Base-by-base conservation (phyloP, 2,888 invertebrate species). In the Diplolepis rosae region DNA sequence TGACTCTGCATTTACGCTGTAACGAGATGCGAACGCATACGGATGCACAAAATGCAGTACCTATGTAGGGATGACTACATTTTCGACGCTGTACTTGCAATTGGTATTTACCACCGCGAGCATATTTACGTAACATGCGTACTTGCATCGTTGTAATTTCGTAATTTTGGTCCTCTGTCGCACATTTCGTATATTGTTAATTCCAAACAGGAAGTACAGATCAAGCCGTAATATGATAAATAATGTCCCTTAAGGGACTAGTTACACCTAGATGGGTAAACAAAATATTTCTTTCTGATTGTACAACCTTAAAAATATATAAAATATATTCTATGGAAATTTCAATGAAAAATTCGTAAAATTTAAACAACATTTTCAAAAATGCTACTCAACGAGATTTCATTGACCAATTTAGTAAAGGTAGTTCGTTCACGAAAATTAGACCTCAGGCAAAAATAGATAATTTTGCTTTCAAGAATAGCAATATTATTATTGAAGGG, bases 1-100 rank as follows among this genome's bases (percentile, higher is more conserved):
- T 75, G 72, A 70, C 73, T 74, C 71, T 70, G 54, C 50, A 42
- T 74, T 77, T 78, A 79, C 73, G 74, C 65, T 70, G 70, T 73
- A 79, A 78, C 77, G 76, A 75, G 78, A 77, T 68, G 32, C 48
- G 48, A 48, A 48, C 22, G 48, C 48, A 48, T 11, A 9, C 4
- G 18, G 22, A 4, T 48, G 2, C 22, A 4, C 11, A 7, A n/a
- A n/a, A 11, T 48, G 48, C 48, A 11, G 9, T 22, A 48, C 22
- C 18, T 22, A 22, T 48, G 9, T 22, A 22, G 22, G 32, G 9
- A 51, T 69, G 66, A 67, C 54, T 71, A 48, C 54, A 68, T 54
- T 54, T 54, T 30, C 28, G 54, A 56, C 51, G 11, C 22, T 22
- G 48, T 11, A 22, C 22, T 48, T 48, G 22, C 48, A 48, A 48